phyloP scores from a whole-genome alignment of 2,113 vertebrate genomes.

The Tachuris rubrigastra region DNA sequence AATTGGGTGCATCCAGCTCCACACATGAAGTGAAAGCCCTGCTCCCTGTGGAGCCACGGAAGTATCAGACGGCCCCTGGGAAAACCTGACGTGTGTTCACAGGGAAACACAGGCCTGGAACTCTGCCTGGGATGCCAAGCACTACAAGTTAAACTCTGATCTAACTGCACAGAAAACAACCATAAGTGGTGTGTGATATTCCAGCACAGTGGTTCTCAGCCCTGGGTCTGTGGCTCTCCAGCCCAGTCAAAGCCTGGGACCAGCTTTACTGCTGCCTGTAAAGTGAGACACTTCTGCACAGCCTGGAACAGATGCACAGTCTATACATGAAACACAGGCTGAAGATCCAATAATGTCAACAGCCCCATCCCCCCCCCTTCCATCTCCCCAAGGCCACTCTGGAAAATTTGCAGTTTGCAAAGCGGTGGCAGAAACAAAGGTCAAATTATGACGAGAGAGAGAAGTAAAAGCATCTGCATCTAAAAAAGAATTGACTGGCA shows the following conservation, averaged over 20 bases:
- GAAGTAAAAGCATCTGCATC: neutral
- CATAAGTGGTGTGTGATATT: neutral
- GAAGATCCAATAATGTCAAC: neutral
- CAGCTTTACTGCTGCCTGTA: neutral
- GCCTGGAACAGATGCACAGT: neutral
- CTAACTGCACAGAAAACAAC: neutral
- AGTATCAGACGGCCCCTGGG: neutral
- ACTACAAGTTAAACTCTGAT: neutral
- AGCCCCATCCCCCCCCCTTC: neutral
- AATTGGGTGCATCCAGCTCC: neutral
- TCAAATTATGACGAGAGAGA: neutral
- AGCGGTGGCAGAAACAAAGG: neutral
- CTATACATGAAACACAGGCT: neutral
- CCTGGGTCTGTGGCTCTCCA: neutral
- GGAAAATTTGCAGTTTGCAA: neutral
- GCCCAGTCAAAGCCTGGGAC: neutral
- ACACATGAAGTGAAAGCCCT: neutral
- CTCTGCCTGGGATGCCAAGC: neutral
- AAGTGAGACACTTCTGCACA: neutral
- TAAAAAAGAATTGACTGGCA: neutral
- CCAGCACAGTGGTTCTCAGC: neutral
- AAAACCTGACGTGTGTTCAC: neutral
- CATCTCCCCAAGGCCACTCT: neutral
- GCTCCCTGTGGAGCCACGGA: neutral
- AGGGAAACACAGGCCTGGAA: neutral